These are phyloP conservation scores for Wasmannia auropunctata DNA, from an alignment of 1,140 invertebrate genomes.

Conservation along the genomic window DNA sequence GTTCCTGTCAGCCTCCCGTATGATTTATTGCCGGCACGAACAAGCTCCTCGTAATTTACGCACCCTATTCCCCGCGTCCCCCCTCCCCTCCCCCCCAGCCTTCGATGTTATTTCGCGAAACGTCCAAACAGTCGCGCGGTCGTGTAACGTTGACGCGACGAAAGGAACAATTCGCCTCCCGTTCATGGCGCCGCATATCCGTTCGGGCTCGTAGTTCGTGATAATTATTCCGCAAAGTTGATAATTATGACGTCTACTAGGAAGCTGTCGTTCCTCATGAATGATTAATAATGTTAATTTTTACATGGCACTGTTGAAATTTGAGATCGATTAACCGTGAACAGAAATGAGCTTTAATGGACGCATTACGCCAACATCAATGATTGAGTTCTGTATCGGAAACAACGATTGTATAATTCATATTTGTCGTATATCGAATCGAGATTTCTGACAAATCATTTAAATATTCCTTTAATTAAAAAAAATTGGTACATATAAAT, in stretches of 20 bases:
- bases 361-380: not conserved
- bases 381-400: not conserved
- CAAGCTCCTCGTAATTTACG: slow-evolving; percentile 70
- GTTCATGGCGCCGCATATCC: slow-evolving; percentile 34
- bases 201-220: slow-evolving; percentile 29
- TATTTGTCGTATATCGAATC: not conserved
- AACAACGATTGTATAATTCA: not conserved
- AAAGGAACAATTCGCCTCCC: slow-evolving; percentile 58
- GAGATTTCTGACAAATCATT: not conserved
- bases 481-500: too few species aligned
- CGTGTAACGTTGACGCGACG: slow-evolving; percentile 56
- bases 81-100: slow-evolving; percentile 33
- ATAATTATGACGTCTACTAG: slow-evolving; percentile 43
- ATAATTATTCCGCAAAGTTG: slow-evolving; percentile 52
- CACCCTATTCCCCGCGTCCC: slow-evolving; percentile 44
- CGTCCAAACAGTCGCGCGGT: slow-evolving; percentile 58
- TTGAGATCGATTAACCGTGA: slow-evolving; percentile 23
- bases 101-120: slow-evolving; percentile 64
- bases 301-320: slow-evolving; percentile 1
- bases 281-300: slow-evolving; percentile 43
- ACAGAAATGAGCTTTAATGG: not conserved
- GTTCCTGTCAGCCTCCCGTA: slow-evolving; percentile 61
- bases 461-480: too few species aligned
- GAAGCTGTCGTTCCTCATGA: not conserved
- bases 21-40: slow-evolving; percentile 69